Evolutionary conservation across 2,888 invertebrate genomes (phyloP), one percentile per base, ranked within the genome.

Genomic region (Lobophora halterata): DNA sequence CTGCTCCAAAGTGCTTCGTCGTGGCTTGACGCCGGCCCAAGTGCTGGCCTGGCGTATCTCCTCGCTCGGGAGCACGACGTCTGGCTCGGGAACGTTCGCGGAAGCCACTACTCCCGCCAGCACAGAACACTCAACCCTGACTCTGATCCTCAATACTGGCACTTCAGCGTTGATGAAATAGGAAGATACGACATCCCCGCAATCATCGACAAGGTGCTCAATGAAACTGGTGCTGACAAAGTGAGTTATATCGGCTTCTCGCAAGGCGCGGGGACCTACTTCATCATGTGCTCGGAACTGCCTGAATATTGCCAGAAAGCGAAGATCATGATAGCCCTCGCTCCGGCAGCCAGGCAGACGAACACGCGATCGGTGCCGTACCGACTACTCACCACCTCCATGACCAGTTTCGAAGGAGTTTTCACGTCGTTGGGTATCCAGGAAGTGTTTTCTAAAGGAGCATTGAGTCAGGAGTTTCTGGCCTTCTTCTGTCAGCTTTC

Each of bases 151-250:
- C 61, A 76, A 14, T 92, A 85, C 60, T 92, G 91, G 91, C 61
- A 88, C 18, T 91, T 90, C 54, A 92, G 92, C 36, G 93, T 91
- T 82, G 93, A 96, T 59, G 92, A 95, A 63, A 93, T 95, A 63
- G 94, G 93, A 0, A 65, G 79, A 10, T 90, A 88, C 54, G 97
- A 97, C 66, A 57, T 96, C 1, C 95, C 97, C 1, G 92, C 93
- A 0, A 65, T 69, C 19, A 60, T 79, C 0, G 79, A 82, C 29
- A 72, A 75, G 21, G 65, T 82, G 1, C 38, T 82, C 3, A 42
- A 65, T 0, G 43, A 64, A 2, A 78, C 81, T 0, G 52, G 54
- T 1, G 43, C 49, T 1, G 43, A 56, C 0, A 75, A 69, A 18
- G 29, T 83, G 16, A 79, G 75, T 23, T 80, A 72, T 16, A 90